Conservation (phyloP, 2,888 invertebrate species). For the Lepidonotus clava region DNA sequence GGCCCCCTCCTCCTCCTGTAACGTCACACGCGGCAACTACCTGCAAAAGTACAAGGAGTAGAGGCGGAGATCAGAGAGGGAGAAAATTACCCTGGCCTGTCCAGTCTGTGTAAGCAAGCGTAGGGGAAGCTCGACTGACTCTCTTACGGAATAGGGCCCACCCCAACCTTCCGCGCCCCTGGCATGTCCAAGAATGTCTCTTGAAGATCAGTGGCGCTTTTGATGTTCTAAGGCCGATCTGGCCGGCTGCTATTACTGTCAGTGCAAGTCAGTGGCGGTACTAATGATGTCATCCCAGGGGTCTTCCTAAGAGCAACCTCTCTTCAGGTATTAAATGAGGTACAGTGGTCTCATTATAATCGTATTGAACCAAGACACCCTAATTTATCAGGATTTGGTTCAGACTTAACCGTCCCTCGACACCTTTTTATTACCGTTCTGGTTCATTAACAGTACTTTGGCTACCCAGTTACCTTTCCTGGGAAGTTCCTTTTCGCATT, state of each 20-base stretch:
- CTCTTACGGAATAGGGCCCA: background rate
- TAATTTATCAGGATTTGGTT: too few species aligned
- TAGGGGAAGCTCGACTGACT: background rate
- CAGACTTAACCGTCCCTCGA: too few species aligned
- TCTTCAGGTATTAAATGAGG: too few species aligned
- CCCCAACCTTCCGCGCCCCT: background rate
- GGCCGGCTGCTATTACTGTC: background rate
- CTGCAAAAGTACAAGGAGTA: constrained; percentile 19
- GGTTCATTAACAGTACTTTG: too few species aligned
- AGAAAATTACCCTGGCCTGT: background rate
- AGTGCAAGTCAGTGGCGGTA: background rate
- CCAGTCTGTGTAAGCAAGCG: background rate
- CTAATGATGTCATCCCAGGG: background rate
- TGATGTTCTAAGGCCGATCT: background rate
- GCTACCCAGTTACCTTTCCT: too few species aligned
- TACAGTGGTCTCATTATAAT: too few species aligned
- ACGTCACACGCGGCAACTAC: background rate
- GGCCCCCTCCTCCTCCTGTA: background rate
- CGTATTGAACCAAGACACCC: too few species aligned
- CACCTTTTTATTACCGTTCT: too few species aligned
- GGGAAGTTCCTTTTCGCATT: too few species aligned
- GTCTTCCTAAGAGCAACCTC: too few species aligned
- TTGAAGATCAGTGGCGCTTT: background rate
- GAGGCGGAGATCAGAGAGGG: background rate
- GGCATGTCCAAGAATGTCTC: constrained; percentile 37